Conservation (phyloP, 2,113 vertebrate species). For the Geococcyx californianus region DNA sequence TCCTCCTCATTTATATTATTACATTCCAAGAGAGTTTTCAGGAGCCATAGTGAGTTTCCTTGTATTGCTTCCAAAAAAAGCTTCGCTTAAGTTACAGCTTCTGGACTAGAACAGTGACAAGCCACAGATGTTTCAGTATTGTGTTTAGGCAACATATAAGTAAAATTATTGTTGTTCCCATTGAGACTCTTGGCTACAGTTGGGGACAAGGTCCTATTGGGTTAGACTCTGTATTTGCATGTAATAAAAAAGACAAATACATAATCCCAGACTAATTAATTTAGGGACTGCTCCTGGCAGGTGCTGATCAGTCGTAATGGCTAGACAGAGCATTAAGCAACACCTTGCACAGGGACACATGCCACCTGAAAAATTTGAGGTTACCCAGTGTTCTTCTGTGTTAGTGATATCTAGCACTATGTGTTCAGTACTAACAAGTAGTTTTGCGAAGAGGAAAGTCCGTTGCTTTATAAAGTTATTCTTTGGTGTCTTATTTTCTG, state of each 20-base stretch:
- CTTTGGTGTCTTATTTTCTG: neutral
- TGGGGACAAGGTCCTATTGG: neutral
- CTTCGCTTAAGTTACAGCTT: neutral
- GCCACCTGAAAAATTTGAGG: neutral
- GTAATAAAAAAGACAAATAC: neutral
- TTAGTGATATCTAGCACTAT: neutral
- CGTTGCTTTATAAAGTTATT: neutral
- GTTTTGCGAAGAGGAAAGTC: neutral
- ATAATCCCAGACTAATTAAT: neutral
- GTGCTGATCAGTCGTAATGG: neutral
- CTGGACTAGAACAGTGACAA: conserved; percentile 5
- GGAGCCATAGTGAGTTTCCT: conserved; percentile 12
- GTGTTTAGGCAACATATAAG: conserved; percentile 25
- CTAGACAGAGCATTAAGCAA: neutral
- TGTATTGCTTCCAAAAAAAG: neutral
- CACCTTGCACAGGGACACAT: neutral
- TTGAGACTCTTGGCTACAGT: conserved; percentile 2
- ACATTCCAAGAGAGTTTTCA: conserved; percentile 52
- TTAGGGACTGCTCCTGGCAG: neutral
- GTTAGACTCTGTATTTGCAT: neutral
- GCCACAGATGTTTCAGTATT: conserved; percentile 28
- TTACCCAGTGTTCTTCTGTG: neutral
- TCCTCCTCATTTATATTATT: conserved; percentile 44
- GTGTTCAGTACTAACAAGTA: neutral
- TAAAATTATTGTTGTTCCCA: neutral